Evolutionary conservation across 2,888 invertebrate species (phyloP), one percentile per base, ranked within the genome.

Genomic region (Stramonita haemastoma): DNA sequence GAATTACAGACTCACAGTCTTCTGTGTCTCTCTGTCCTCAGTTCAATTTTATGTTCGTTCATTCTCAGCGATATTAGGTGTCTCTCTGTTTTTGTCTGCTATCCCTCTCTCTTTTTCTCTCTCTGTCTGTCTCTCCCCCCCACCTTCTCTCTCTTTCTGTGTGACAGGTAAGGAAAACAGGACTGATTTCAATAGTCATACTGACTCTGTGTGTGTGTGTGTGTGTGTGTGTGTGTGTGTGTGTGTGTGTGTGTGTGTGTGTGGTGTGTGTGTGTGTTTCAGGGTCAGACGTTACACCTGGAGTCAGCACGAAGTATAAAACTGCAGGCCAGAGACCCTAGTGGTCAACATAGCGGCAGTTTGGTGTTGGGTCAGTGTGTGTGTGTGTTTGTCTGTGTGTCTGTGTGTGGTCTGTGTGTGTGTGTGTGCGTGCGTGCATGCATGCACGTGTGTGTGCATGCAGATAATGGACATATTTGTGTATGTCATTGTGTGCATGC

Each of bases 281-380:
- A 86, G 87, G 86, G 85, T 56, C 85, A 89, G 32, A 73, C 46
- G 0, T 46, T 89, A 85, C 32, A 36, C 32, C 34, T 89, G 57
- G 89, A 89, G 73, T 89, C 89, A 1, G 34, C 89, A 0, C n/a
- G 70, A 84, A 32, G 70, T 57, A 89, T 89, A 66, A 89, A 85
- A 19, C 36, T 89, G 73, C 89, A 89, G 13, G 85, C 73, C 17
- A 85, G 85, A 22, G 34, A 36, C 1, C n/a, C 70, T 5, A 46
- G 56, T 32, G 56, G 66, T 36, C 84, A 46, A 70, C 85, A 46
- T 13, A 84, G 89, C 11, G 85, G 89, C 32, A 83, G 83, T 19
- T 70, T 89, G 22, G 70, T 85, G 22, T 34, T 89, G n/a, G 89
- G 89, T 89, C 56, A 89, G 89, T 46, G 22, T n/a, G 36, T 34